phyloP scores from a whole-genome alignment of 2,113 vertebrate species.

The Triplophysa siluroides region DNA sequence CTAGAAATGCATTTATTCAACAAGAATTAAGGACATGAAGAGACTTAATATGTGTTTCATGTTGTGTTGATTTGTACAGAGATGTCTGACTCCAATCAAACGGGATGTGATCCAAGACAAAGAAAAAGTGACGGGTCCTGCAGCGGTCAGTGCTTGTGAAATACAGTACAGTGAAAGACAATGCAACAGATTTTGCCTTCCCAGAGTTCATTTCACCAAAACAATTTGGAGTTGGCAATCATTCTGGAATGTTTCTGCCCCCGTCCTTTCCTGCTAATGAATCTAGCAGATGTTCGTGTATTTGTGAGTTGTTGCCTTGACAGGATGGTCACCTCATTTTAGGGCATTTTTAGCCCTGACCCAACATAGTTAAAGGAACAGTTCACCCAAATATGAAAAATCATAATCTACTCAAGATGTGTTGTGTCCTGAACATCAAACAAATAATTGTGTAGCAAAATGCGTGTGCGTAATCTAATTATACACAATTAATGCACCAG shows the following conservation, averaged over 20 bases:
- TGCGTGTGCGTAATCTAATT: too few relatives aligned
- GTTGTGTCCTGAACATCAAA: too few relatives aligned
- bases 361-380: too few relatives aligned
- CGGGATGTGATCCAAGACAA: slow-evolving; percentile 67
- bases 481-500: too few relatives aligned
- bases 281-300: slow-evolving; percentile 45
- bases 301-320: slow-evolving; percentile 40
- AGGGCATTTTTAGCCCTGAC: too few relatives aligned
- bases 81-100: slow-evolving; percentile 63
- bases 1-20: too few relatives aligned
- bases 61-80: slow-evolving; percentile 63
- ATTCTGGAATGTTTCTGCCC: slow-evolving; percentile 59
- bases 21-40: background rate
- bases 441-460: too few relatives aligned
- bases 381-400: too few relatives aligned
- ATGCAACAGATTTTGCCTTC: background rate
- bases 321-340: too few relatives aligned
- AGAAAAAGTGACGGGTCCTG: slow-evolving; percentile 66
- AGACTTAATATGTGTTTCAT: background rate
- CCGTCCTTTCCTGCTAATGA: slow-evolving; percentile 61
- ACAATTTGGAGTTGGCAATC: slow-evolving; percentile 56
- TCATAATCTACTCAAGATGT: too few relatives aligned
- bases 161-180: background rate
- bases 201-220: slow-evolving; percentile 33
- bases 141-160: slow-evolving; percentile 67